Conservation (phyloP, 2,113 vertebrate genomes). For the Gnathonemus longibarbis region DNA sequence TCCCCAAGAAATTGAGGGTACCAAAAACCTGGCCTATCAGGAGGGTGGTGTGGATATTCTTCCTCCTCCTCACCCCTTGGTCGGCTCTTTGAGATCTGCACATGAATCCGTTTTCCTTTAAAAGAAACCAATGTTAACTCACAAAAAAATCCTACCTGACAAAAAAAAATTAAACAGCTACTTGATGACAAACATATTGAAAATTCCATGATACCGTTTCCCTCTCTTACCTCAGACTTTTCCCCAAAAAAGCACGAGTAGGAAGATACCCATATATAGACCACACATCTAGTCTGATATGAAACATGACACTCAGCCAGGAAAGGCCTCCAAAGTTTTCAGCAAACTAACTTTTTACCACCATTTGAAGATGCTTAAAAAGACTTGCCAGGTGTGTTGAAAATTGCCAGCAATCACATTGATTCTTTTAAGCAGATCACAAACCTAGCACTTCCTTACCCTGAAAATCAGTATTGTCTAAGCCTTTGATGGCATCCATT, state of each 20-base stretch:
- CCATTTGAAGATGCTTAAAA: background rate
- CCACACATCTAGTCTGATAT: background rate
- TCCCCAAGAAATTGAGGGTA: constrained; percentile 76
- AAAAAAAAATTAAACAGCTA: background rate
- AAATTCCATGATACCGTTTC: background rate
- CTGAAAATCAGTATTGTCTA: constrained; percentile 66
- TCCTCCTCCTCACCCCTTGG: constrained; percentile 75
- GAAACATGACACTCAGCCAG: background rate
- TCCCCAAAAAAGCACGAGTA: background rate
- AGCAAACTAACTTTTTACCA: background rate
- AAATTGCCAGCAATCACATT: background rate
- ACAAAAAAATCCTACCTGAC: background rate
- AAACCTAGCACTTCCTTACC: constrained; percentile 41
- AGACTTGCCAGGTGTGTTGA: background rate
- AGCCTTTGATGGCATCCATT: constrained; percentile 63
- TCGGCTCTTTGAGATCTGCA: constrained; percentile 89
- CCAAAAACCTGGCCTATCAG: constrained; percentile 78
- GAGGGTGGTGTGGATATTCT: constrained; percentile 70
- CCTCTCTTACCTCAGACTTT: background rate
- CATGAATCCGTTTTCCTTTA: constrained; percentile 90
- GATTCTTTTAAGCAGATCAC: background rate
- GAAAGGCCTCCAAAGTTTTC: background rate
- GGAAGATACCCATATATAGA: background rate
- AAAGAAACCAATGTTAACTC: constrained; percentile 45
- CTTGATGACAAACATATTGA: background rate